Base-by-base conservation (phyloP, 2,888 invertebrate species). In the Matsumyia berberina region DNA sequence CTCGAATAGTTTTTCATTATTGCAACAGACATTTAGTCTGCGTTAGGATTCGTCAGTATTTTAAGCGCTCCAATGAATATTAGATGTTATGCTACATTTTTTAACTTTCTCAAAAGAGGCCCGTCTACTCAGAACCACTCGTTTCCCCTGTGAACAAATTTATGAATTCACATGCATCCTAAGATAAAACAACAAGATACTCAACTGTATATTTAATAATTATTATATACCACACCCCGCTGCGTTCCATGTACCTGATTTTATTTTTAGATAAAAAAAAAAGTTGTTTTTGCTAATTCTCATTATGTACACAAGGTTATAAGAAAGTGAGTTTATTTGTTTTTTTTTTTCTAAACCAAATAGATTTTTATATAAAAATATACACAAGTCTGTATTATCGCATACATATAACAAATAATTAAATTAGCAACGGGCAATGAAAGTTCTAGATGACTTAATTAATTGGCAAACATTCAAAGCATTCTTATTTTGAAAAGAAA, bases 381-480 rank as follows among this genome's bases (percentile, higher is more conserved):
- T 24, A n/a, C 4, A 39, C 5, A 49, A 4, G 12, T 53, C 31
- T 15, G n/a, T 53, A 46, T 8, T 44, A 44, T 44, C 17, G 17
- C 17, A 44, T 44, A 44, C 17, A 0, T 8, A 5, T 44, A 17
- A 49, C 5, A 66, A 29, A 53, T 31, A 64, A 57, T 51, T 74
- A 42, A 67, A 51, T 58, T 24, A 67, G 58, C 58, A 67, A 42
- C 51, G 49, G 31, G 67, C 42, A 76, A 58, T 76, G 66, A 76
- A 67, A 76, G 15, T 67, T 58, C 11, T 58, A 46, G 42, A 42
- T 67, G 58, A 67, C 46, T 44, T 64, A 64, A 73, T 76, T 51
- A 57, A 42, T 76, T 76, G 76, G 76, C 76, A 76, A 67, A 58
- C 24, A 67, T 39, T 76, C 76, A 67, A 58, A 57, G 33, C 24